A percentile compares a stretch with the other conserved stretches of the same genome.
Evolutionary conservation across 2,113 vertebrate genomes (phyloP).

Genomic region (Hypomesus transpacificus): DNA sequence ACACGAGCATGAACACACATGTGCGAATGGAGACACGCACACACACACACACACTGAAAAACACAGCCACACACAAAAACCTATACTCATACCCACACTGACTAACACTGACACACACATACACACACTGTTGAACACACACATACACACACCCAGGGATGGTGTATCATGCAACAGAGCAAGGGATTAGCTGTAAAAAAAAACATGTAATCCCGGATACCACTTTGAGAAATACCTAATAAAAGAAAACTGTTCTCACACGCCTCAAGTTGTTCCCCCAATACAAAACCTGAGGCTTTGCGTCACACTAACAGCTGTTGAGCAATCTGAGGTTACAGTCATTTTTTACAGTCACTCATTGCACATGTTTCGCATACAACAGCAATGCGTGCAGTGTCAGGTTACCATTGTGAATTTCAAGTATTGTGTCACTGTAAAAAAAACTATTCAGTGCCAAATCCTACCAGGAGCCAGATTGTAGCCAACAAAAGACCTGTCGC

Average conservation of each 20-base stretch:
- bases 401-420: constrained; percentile 74
- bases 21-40: constrained; percentile 39
- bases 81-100: constrained; percentile 26
- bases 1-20: background rate
- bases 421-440: constrained; percentile 74
- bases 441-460: constrained; percentile 72
- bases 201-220: constrained; percentile 57
- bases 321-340: constrained; percentile 74
- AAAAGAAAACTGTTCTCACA: constrained; percentile 65
- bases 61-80: constrained; percentile 26
- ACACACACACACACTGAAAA: constrained; percentile 7
- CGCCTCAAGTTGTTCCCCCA: constrained; percentile 61
- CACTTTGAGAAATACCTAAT: constrained; percentile 59
- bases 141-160: constrained; percentile 14
- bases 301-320: constrained; percentile 72
- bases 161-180: constrained; percentile 54
- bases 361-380: constrained; percentile 69
- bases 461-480: constrained; percentile 70
- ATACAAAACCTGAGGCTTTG: constrained; percentile 45
- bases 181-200: constrained; percentile 60
- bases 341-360: constrained; percentile 70
- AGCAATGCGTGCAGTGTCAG: constrained; percentile 69
- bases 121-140: constrained; percentile 15
- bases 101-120: constrained; percentile 10
- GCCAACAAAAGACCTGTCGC: constrained; percentile 60